phyloP scores from a whole-genome alignment of 2,113 vertebrate genomes.

The Steatornis caripensis region DNA sequence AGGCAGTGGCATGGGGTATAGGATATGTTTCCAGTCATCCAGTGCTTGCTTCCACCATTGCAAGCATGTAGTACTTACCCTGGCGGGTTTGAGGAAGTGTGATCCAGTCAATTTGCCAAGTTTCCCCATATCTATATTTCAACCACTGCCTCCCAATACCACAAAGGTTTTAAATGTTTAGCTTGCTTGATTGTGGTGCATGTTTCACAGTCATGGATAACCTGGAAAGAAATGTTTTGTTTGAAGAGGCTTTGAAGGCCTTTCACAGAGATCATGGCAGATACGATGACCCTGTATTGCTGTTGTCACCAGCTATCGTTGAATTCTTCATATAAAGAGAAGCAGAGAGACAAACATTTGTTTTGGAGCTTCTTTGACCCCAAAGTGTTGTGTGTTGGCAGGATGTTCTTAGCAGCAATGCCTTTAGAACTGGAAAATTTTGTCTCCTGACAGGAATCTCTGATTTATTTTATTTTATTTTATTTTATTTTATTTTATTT shows the following conservation, averaged over 20 bases:
- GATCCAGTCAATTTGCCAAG: too few relatives aligned
- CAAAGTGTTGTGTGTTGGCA: background rate
- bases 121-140: too few relatives aligned
- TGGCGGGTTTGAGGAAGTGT: too few relatives aligned
- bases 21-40: too few relatives aligned
- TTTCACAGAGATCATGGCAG: background rate
- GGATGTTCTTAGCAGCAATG: background rate
- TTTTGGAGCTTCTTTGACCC: background rate
- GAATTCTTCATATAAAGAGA: background rate
- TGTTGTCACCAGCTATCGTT: background rate
- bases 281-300: background rate
- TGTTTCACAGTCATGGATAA: too few relatives aligned
- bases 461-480: background rate
- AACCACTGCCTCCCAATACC: too few relatives aligned
- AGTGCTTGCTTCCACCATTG: too few relatives aligned
- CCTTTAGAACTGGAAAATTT: background rate
- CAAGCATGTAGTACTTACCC: too few relatives aligned
- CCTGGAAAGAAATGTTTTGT: rapidly evolving
- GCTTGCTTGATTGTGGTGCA: too few relatives aligned
- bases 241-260: background rate
- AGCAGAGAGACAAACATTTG: background rate
- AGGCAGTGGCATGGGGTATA: too few relatives aligned
- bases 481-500: background rate
- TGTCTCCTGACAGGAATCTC: background rate
- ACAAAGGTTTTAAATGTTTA: too few relatives aligned